A percentile compares a stretch with the other conserved stretches of the same genome.
phyloP scores from a whole-genome alignment of 2,113 vertebrate genomes.

The Centropristis striata region DNA sequence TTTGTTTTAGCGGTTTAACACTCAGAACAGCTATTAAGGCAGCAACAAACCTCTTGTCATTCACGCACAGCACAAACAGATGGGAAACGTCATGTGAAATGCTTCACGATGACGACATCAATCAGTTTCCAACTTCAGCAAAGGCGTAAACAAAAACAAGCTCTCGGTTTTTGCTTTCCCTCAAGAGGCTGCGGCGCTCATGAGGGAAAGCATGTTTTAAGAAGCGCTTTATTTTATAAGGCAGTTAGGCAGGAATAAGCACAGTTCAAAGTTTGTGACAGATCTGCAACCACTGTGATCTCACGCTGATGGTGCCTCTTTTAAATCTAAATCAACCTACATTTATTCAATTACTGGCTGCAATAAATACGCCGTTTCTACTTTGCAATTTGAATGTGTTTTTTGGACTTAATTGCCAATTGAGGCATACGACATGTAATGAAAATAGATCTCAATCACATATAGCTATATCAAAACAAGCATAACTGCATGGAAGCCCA shows the following conservation, averaged over 20 bases:
- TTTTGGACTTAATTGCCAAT: neutral
- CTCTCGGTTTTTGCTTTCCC: neutral
- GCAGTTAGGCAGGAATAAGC: slow-evolving; percentile 20
- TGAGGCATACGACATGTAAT: too few species aligned
- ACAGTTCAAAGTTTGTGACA: slow-evolving; percentile 56
- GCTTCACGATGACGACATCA: slow-evolving; percentile 35
- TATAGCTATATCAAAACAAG: neutral
- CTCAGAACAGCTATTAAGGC: slow-evolving; percentile 41
- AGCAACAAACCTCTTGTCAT: slow-evolving; percentile 43
- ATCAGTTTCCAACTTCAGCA: slow-evolving; percentile 34
- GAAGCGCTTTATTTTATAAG: slow-evolving; percentile 43
- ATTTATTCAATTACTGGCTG: neutral
- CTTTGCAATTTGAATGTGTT: neutral
- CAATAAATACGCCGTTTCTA: neutral
- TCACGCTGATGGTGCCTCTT: slow-evolving; percentile 3
- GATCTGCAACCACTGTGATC: slow-evolving; percentile 33
- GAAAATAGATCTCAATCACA: neutral
- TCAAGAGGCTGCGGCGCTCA: slow-evolving; percentile 23
- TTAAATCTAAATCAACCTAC: neutral
- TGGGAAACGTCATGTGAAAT: slow-evolving; percentile 39
- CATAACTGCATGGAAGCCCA: neutral
- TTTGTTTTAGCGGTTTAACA: slow-evolving; percentile 55
- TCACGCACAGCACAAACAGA: slow-evolving; percentile 17
- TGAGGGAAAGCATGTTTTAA: slow-evolving; percentile 32
- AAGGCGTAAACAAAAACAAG: slow-evolving; percentile 59